Base-by-base conservation (phyloP, 1,140 invertebrate genomes). In the Megathymus violae region DNA sequence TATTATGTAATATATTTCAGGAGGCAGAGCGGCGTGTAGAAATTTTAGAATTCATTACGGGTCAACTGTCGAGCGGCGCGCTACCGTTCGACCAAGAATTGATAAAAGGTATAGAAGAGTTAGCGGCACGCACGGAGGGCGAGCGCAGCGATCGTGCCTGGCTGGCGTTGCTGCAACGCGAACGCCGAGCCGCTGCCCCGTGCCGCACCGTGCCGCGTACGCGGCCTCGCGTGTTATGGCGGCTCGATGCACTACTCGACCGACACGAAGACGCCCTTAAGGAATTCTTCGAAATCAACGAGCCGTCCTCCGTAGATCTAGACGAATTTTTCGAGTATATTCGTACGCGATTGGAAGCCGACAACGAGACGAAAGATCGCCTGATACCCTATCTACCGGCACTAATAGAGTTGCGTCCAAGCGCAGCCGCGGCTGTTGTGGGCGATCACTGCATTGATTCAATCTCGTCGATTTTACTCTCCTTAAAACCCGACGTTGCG, bases 251-350 rank as follows among this genome's bases (percentile, higher is more conserved):
- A 0, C 61, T 71, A 16, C 67, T 78, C 3, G 72, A 75, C 13
- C 61, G 58, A 13, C 77, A 84, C 41, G 68, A 79, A 6, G 65
- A 78, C 3, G 83, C 79, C 14, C 22, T 91, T 9, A 62, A 73
- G 36, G 58, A 89, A 4, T 91, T 91, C 56, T 86, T 91, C 44
- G 50, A 80, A 46, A 87, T 89, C 34, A 70, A 74, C 13, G 14
- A 67, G 0, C 85, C 80, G 0, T 83, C 88, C 7, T 59, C 71
- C 16, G 48, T 50, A 17, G 88, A 90, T 27, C 34, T 88, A 4
- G 82, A 89, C 46, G 89, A 92, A 69, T 69, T 92, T 15, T 89
- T 91, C 36, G 82, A 86, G 15, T 91, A 91, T 56, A 68, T 92
- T 10, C 71, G 78, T 56, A 69, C 77, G 7, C 74, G 71, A n/a